Evolutionary conservation across 2,797 vertebrate genomes (phyloP), one percentile per base, ranked within the genome.

Genomic region (Sylvilagus floridanus): DNA sequence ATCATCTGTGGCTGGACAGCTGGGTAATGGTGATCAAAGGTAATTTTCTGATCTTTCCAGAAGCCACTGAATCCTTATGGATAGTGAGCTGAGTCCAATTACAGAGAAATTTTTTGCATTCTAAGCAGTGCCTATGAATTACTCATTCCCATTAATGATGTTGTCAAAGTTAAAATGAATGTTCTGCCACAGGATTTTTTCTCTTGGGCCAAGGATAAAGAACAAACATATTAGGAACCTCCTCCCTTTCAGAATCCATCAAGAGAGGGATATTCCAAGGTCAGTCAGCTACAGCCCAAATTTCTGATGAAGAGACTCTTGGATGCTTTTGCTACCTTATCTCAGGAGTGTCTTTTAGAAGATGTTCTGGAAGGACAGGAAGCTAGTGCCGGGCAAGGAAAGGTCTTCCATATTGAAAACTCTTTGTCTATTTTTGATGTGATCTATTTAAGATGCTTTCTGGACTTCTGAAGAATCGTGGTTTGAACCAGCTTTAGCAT

Each of bases 21-120:
- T 95, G 81, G 91, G 52, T 91, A 93, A 93, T 91, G 17, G 42
- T 52, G n/a, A 37, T 37, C 71, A 91, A 65, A 86, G 83, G 87
- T 52, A 32, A 47, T 65, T 7, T 54, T 94, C 94, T 42, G 21
- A 62, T 93, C 66, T 96, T 75, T 76, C 24, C 4, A 73, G 66
- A 93, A 93, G 63, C 35, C 30, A 17, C 47, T 79, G 63, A 82
- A 68, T 95, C 52, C n/a, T 94, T 57, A 42, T 65, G 71, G 52
- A 57, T 60, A 85, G 69, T 81, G 73, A 91, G 68, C 79, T 12
- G 62, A 76, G 60, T 71, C 77, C 72, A 82, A 83, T 86, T 50
- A 88, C 19, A 30, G 72, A 63, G 54, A 16, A 60, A 21, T 60
- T 63, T 66, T 93, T 69, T 68, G 21, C 21, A 52, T 50, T 84